phyloP scores from a whole-genome alignment of 2,113 vertebrate species.

The Thamnaconus septentrionalis region DNA sequence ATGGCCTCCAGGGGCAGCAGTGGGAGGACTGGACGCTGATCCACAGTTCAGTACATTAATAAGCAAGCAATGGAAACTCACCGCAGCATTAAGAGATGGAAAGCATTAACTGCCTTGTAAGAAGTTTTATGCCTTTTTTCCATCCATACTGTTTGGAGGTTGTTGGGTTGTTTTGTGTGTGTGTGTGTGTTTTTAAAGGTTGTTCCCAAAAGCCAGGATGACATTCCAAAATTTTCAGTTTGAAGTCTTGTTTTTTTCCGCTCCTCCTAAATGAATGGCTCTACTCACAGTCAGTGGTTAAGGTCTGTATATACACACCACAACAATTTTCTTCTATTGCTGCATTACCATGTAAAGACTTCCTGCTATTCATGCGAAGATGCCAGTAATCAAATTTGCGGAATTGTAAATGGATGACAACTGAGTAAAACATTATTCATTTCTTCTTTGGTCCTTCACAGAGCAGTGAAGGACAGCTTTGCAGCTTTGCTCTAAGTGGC shows the following conservation, averaged over 20 bases:
- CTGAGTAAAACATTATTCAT: no score
- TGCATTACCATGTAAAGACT: no score
- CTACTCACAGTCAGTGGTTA: slow-evolving; percentile 22
- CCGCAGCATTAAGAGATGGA: slow-evolving; percentile 71
- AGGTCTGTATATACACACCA: not conserved
- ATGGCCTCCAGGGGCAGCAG: slow-evolving; percentile 32
- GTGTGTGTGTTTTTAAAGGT: slow-evolving; percentile 1
- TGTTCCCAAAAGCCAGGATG: slow-evolving; percentile 45
- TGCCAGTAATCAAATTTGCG: not conserved
- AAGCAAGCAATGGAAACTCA: slow-evolving; percentile 72
- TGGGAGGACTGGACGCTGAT: slow-evolving; percentile 41
- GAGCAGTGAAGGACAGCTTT: not conserved
- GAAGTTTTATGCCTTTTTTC: slow-evolving; percentile 70
- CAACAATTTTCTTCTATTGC: no score
- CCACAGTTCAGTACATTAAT: slow-evolving; percentile 60
- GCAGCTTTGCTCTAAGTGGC: not conserved
- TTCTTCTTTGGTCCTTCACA: not conserved
- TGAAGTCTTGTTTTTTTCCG: slow-evolving; percentile 49
- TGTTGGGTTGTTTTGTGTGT: slow-evolving; percentile 23
- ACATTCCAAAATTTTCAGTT: slow-evolving; percentile 68
- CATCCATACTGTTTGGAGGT: slow-evolving; percentile 45
- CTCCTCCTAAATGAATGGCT: slow-evolving; percentile 59
- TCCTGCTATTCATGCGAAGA: not conserved
- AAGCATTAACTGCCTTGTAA: slow-evolving; percentile 72
- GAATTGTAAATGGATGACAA: no score